Evolutionary conservation across 2,113 vertebrate genomes (phyloP).

Genomic region (Balaeniceps rex): DNA sequence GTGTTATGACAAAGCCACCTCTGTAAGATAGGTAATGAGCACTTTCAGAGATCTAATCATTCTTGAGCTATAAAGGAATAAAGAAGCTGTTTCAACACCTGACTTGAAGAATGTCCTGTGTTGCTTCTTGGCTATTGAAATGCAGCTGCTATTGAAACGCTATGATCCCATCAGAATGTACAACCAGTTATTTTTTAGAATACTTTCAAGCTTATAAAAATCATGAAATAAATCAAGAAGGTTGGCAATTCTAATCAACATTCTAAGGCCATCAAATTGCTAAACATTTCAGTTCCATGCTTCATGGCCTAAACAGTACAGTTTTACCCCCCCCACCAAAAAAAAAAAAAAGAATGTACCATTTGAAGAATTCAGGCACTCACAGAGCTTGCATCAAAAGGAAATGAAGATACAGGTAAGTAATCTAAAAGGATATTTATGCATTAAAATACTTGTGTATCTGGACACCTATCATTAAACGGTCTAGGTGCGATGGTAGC

Average conservation of each 20-base stretch:
- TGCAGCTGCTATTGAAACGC: slow-evolving; percentile 5
- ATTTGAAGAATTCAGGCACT: neutral
- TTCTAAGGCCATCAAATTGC: neutral
- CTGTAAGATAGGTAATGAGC: neutral
- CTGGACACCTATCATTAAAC: neutral
- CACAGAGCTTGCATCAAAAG: neutral
- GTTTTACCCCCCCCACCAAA: neutral
- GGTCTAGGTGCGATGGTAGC: neutral
- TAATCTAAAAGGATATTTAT: neutral
- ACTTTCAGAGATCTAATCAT: slow-evolving; percentile 19
- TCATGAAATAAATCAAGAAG: neutral
- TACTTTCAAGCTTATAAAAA: slow-evolving; percentile 5
- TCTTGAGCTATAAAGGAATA: slow-evolving; percentile 24
- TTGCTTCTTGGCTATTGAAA: slow-evolving; percentile 10
- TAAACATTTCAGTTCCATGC: neutral
- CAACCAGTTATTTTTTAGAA: neutral
- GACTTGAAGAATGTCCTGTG: slow-evolving; percentile 36
- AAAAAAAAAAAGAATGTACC: neutral
- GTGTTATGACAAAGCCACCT: neutral
- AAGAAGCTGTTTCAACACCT: slow-evolving; percentile 32
- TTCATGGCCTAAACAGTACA: neutral
- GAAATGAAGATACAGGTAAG: neutral
- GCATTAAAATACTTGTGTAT: neutral
- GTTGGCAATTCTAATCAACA: neutral
- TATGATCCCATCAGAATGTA: neutral